A percentile compares a stretch with the other conserved stretches of the same genome.
These are phyloP conservation scores for Cassiopea andromeda DNA, from an alignment of 30 jellyfish, hydroid and myxozoan species.

Conservation along the genomic window DNA sequence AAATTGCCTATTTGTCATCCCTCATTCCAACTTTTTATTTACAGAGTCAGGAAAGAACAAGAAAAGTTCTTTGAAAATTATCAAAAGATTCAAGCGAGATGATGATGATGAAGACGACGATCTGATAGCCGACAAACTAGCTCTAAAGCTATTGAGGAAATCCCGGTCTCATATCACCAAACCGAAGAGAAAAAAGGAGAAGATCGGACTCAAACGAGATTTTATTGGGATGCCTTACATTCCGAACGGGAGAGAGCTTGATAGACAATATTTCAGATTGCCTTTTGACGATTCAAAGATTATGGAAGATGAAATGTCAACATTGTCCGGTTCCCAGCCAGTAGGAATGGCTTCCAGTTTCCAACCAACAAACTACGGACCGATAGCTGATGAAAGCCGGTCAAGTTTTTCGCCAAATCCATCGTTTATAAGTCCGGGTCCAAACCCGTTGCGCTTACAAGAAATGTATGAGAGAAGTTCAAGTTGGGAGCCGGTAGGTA, in stretches of 20 bases:
- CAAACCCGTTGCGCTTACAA: constrained; percentile 60
- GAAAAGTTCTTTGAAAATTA: constrained; percentile 1
- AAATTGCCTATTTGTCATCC: too few species aligned
- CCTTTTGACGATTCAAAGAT: constrained; percentile 58
- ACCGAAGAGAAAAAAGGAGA: constrained; percentile 21
- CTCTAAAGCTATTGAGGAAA: not conserved
- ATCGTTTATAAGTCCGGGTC: constrained; percentile 51
- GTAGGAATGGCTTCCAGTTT: constrained; percentile 59
- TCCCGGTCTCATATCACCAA: constrained; percentile 24
- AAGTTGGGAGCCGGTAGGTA: constrained; percentile 73
- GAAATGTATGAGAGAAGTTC: constrained; percentile 66
- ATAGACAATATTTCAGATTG: not conserved
- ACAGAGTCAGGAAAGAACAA: constrained; percentile 11
- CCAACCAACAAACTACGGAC: constrained; percentile 34
- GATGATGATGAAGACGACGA: constrained; percentile 48
- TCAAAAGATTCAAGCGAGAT: constrained; percentile 47
- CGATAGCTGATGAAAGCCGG: constrained; percentile 30
- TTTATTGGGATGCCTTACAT: constrained; percentile 63
- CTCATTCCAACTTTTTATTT: not conserved
- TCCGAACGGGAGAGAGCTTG: constrained; percentile 5
- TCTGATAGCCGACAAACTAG: not conserved
- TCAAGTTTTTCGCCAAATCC: constrained; percentile 9
- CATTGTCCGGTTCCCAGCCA: constrained; percentile 59
- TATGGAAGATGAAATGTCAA: constrained; percentile 71
- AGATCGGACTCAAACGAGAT: constrained; percentile 29